Base-by-base conservation (phyloP, 35 echinoderm and acorn worm species). In the Nesometra sesokonis region DNA sequence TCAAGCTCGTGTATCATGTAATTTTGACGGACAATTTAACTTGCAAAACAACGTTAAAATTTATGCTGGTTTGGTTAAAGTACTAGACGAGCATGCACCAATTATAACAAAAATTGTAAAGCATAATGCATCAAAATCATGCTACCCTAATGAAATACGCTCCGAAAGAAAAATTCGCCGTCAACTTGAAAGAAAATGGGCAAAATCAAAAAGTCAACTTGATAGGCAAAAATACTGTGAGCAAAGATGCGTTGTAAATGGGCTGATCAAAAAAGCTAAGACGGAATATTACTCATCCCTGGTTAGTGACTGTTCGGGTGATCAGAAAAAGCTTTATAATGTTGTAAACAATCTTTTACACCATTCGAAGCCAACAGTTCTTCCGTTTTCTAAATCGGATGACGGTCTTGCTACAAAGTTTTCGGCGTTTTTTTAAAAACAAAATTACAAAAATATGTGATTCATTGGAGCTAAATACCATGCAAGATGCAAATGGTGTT, bases 281-380 rank as follows among this genome's bases (percentile, higher is more conserved):
- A 36, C 81, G 7, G 23, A 57, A 17, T 91, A 91, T 37, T 91
- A 86, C 46, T 91, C 89, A 32, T 34, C 1, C 5, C 32, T 80
- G 31, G 47, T 91, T 34, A 32, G 15, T 29, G 77, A 81, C 35
- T 86, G 89, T 30, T 11, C 27, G 32, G 84, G 89, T 86, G 89
- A 91, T 30, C 89, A 91, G 38, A 91, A 77, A 78, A 91, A 82
- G 32, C 52, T 67, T 11, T 67, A 13, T 27, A 67, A 67, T 11
- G 8, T 67, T 17, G 9, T 67, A 67, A 67, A 67, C 23, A 27
- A 67, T 2, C 52, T 67, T 67, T 27, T 67, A 67, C 52, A 67
- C 21, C 52, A 19, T 19, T 67, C 21, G 1, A 67, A 67, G 52
- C 23, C 52, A 67, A 13, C 52, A 67, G 52, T 27, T 27, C 52